Conservation (phyloP, 1,140 invertebrate genomes). For the Melanaphis sacchari region DNA sequence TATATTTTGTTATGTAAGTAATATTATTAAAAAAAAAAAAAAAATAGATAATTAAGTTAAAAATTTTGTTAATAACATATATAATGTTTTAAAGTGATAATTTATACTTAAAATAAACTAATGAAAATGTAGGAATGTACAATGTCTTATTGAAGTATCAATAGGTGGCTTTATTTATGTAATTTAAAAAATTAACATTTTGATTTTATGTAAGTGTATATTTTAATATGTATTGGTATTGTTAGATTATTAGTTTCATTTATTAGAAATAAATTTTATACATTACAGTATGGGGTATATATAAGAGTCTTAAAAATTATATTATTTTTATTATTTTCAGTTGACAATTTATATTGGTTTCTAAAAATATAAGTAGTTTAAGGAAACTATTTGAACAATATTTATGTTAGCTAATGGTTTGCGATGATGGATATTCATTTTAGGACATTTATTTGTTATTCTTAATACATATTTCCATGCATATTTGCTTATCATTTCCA, state of each 20-base stretch:
- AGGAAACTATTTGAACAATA: neutral
- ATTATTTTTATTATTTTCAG: neutral
- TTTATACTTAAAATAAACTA: neutral
- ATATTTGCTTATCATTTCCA: neutral
- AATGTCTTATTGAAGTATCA: neutral
- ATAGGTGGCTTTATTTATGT: neutral
- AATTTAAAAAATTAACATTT: neutral
- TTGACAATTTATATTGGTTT: neutral
- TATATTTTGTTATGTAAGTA: neutral
- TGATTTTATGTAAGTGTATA: neutral
- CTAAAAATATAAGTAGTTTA: neutral
- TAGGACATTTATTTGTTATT: neutral
- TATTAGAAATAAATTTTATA: slow-evolving; percentile 3
- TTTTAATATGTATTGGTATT: neutral
- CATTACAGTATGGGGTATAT: too few species aligned
- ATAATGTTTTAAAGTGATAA: neutral
- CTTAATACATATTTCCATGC: neutral
- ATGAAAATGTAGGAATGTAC: neutral
- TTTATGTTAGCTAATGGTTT: neutral
- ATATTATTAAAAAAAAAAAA: neutral
- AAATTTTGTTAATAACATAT: neutral
- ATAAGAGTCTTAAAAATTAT: neutral
- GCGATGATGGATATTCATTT: neutral
- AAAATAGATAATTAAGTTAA: neutral
- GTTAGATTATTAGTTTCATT: neutral